Conservation (phyloP, 2,113 vertebrate species). For the Clarias batrachus region DNA sequence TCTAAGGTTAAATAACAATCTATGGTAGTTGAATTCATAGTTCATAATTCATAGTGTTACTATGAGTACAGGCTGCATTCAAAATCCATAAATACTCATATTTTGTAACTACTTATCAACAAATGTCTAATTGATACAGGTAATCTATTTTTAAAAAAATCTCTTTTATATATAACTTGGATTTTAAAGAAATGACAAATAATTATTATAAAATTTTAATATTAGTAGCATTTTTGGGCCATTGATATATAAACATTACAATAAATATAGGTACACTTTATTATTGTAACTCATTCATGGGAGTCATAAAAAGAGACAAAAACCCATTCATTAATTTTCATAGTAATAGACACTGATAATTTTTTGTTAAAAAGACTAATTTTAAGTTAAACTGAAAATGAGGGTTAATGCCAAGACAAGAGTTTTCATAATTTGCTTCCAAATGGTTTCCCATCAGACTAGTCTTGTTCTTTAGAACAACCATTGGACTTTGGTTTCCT, state of each 20-base stretch:
- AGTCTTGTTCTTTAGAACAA: conserved; percentile 52
- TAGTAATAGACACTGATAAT: background rate
- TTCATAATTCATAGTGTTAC: background rate
- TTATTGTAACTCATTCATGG: background rate
- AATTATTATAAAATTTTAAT: background rate
- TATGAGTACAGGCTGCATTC: background rate
- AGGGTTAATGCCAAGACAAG: conserved; percentile 21
- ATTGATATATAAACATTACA: background rate
- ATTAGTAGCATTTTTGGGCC: background rate
- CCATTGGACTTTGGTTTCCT: conserved; percentile 45
- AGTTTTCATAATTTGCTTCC: conserved; percentile 7
- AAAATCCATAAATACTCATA: background rate
- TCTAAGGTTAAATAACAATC: background rate
- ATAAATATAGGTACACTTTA: background rate
- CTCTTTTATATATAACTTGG: background rate
- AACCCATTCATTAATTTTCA: background rate
- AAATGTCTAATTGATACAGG: background rate
- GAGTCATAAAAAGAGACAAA: background rate
- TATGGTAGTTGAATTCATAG: background rate
- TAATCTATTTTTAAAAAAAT: background rate
- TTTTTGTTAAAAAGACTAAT: background rate
- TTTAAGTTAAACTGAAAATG: background rate
- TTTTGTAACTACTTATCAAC: background rate
- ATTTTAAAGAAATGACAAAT: background rate
- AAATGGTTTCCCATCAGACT: conserved; percentile 3